Conservation (phyloP, 2,797 vertebrate species). For the Falco naumanni region DNA sequence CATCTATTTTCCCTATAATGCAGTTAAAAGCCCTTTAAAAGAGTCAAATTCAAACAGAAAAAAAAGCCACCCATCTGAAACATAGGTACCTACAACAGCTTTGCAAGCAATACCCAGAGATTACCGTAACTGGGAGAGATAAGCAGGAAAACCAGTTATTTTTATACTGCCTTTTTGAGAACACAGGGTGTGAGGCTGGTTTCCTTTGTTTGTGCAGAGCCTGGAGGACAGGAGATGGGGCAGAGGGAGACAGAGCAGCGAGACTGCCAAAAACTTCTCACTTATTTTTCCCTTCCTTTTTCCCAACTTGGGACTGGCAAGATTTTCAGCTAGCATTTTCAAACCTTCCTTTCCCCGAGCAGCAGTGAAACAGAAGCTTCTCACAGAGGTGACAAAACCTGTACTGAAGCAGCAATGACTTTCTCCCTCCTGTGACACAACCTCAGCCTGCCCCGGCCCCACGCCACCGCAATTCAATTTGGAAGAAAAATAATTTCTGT, state of each 20-base stretch:
- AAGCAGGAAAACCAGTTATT: constrained; percentile 42
- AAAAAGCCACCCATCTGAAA: constrained; percentile 9
- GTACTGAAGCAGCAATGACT: not conserved
- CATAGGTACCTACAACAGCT: not conserved
- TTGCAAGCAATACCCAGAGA: not conserved
- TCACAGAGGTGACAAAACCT: not conserved
- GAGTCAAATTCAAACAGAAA: not conserved
- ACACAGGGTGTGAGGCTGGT: constrained; percentile 25
- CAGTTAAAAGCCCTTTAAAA: not conserved
- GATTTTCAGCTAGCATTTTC: not conserved
- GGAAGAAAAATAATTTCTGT: constrained; percentile 42
- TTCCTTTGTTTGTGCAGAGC: constrained; percentile 59
- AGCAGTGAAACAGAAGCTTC: not conserved
- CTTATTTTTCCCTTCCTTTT: constrained; percentile 7
- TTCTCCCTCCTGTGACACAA: not conserved
- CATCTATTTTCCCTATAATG: not conserved
- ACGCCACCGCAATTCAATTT: constrained; percentile 12
- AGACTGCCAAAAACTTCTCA: not conserved
- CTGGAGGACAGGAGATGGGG: constrained; percentile 12
- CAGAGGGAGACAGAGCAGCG: not conserved
- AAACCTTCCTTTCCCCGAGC: not conserved
- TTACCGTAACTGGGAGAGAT: not conserved
- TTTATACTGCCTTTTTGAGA: constrained; percentile 12
- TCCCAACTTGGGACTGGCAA: not conserved
- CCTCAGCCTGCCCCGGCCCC: constrained; percentile 28